Evolutionary conservation across 2,888 invertebrate species (phyloP).

Genomic region (Trichopria drosophilae): DNA sequence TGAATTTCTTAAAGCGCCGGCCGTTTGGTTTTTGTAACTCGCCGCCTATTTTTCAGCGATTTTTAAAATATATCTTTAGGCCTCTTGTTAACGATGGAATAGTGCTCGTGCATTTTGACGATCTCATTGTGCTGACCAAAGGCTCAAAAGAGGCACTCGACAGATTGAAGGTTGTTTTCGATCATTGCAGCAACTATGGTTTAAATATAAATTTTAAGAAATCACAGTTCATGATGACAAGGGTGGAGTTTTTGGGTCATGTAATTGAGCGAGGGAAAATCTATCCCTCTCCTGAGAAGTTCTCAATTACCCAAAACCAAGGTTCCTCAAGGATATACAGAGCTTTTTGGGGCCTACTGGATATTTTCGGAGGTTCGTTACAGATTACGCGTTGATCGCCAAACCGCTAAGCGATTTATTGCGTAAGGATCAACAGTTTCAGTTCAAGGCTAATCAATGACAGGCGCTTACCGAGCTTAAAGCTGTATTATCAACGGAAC

Average conservation of each 20-base stretch:
- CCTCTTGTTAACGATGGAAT: background rate
- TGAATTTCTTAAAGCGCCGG: slow-evolving; percentile 19
- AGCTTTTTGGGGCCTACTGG: slow-evolving; percentile 24
- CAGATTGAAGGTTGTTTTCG: slow-evolving; percentile 27
- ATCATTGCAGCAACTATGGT: slow-evolving; percentile 16
- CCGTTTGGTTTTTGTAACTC: slow-evolving; percentile 23
- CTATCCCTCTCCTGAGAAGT: slow-evolving; percentile 21
- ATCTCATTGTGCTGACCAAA: background rate
- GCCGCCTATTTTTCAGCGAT: slow-evolving; percentile 20
- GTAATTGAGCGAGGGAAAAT: slow-evolving; percentile 12
- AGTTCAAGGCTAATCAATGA: slow-evolving; percentile 24
- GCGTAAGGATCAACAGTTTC: slow-evolving; percentile 18
- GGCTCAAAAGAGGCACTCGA: slow-evolving; percentile 1
- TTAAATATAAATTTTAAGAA: slow-evolving; percentile 28
- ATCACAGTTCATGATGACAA: slow-evolving; percentile 17
- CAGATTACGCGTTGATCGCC: slow-evolving; percentile 19
- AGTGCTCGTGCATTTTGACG: background rate
- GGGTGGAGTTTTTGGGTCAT: slow-evolving; percentile 27
- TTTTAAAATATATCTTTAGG: slow-evolving; percentile 17
- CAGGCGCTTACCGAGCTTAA: slow-evolving; percentile 24
- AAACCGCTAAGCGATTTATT: slow-evolving; percentile 28
- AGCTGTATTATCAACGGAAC: slow-evolving; percentile 10
- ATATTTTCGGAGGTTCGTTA: slow-evolving; percentile 31
- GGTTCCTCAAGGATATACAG: slow-evolving; percentile 8
- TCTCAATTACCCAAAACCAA: slow-evolving; percentile 18